These are phyloP conservation scores for Operophtera brumata DNA, from an alignment of 2,888 invertebrate species.

Conservation along the genomic window DNA sequence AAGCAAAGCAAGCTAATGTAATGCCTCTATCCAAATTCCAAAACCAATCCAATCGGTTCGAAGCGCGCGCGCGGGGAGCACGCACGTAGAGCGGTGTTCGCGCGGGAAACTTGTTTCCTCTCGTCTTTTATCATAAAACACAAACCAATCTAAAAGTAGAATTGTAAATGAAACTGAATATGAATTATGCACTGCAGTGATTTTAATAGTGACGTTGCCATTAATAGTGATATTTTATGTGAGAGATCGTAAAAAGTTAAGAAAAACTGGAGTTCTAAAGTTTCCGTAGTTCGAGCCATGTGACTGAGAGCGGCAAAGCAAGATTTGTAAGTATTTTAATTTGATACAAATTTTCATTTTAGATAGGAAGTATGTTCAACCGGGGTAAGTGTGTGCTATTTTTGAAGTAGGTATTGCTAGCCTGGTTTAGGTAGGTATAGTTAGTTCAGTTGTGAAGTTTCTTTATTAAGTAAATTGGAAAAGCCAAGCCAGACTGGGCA, in stretches of 20 bases:
- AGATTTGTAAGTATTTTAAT: slow-evolving; percentile 66
- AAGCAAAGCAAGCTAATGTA: slow-evolving; percentile 1
- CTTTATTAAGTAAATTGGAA: no score
- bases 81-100: slow-evolving; percentile 35
- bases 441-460: no score
- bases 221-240: slow-evolving; percentile 58
- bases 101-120: slow-evolving; percentile 23
- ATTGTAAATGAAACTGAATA: slow-evolving; percentile 37
- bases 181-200: slow-evolving; percentile 46
- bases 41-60: slow-evolving; percentile 41
- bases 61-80: slow-evolving; percentile 58
- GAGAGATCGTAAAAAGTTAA: slow-evolving; percentile 57
- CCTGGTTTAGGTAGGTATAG: no score
- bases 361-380: no score
- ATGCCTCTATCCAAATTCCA: background rate
- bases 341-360: no score
- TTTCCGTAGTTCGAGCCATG: slow-evolving; percentile 72
- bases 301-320: slow-evolving; percentile 65
- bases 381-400: no score
- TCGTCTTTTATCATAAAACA: slow-evolving; percentile 40
- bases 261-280: slow-evolving; percentile 66
- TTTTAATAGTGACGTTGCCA: slow-evolving; percentile 50
- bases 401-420: no score
- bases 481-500: no score
- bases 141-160: slow-evolving; percentile 34